Evolutionary conservation across 1,140 invertebrate species (phyloP), one percentile per base, ranked within the genome.

Genomic region (Pogonomyrmex barbatus): DNA sequence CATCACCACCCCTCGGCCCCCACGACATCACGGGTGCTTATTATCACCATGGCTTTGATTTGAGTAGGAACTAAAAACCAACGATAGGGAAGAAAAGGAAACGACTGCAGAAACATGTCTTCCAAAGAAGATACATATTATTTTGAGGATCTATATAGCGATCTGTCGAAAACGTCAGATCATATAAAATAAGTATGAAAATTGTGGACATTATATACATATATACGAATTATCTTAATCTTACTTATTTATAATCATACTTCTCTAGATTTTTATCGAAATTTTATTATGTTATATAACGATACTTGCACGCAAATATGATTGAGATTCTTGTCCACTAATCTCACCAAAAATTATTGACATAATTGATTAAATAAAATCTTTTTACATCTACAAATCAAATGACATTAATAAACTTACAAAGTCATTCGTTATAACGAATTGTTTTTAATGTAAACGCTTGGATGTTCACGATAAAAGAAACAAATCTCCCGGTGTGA

Each of bases 11-110:
- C 73, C 42, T 42, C 70, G 54, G 17, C 39, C 78, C 58, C 76
- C 77, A 86, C 83, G 39, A 47, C 77, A 62, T 45, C 84, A 76
- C 87, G 86, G 88, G 62, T 92, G 93, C 94, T 94, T 94, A 94
- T 94, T 94, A 94, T 92, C 79, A 87, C 67, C 87, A 85, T 86
- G 82, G 93, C 94, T 94, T 94, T 94, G 93, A 94, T 94, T 94
- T 93, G 92, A 89, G 83, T 45, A 60, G 81, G 36, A 62, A 67
- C 75, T 12, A 24, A 24, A 24, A 24, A 24, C 71, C 87, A 76
- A 30, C 47, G 42, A 58, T 36, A 17, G 17, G 54, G 91, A 83
- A 83, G 87, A 87, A 87, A 86, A 79, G 83, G 14, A 54, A 77
- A 60, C 68, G 58, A 10, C 85, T 86, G 89, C 90, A 90, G 87